phyloP scores from a whole-genome alignment of 2,888 invertebrate genomes.

The Diadromus collaris region DNA sequence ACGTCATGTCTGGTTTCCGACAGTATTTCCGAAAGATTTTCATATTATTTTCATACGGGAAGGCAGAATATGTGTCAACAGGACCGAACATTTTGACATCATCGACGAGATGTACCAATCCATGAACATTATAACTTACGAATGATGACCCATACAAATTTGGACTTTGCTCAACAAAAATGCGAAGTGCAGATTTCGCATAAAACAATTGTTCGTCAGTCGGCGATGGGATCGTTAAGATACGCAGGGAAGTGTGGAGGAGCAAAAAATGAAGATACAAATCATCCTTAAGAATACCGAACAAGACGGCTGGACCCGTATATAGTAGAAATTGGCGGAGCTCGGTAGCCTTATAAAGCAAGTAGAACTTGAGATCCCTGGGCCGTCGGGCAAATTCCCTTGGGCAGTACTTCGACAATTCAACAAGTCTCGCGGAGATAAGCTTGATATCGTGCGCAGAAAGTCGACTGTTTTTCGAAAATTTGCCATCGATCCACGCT shows the following conservation, averaged over 20 bases:
- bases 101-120: slow-evolving; percentile 36
- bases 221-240: background rate
- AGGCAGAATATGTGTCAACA: slow-evolving; percentile 33
- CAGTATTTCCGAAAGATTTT: slow-evolving; percentile 35
- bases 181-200: slow-evolving; percentile 20
- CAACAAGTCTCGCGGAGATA: background rate
- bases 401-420: slow-evolving; percentile 10
- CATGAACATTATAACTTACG: slow-evolving; percentile 38
- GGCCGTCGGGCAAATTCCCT: slow-evolving; percentile 35
- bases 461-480: background rate
- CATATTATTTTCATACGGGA: slow-evolving; percentile 51
- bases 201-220: slow-evolving; percentile 4
- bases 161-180: slow-evolving; percentile 21
- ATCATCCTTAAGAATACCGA: slow-evolving; percentile 39
- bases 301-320: slow-evolving; percentile 61
- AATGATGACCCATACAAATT: slow-evolving; percentile 31
- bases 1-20: slow-evolving; percentile 29
- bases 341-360: slow-evolving; percentile 64
- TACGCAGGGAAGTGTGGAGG: slow-evolving; percentile 19
- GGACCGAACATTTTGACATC: slow-evolving; percentile 25
- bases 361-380: background rate
- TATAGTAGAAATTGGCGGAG: too few species aligned
- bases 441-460: background rate
- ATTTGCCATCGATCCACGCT: slow-evolving; percentile 8
- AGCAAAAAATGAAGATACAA: slow-evolving; percentile 35